Percentiles rank a stretch among this genome's conserved stretches.
Conservation (phyloP, 2,888 invertebrate species). For the Sarcophaga carnaria region DNA sequence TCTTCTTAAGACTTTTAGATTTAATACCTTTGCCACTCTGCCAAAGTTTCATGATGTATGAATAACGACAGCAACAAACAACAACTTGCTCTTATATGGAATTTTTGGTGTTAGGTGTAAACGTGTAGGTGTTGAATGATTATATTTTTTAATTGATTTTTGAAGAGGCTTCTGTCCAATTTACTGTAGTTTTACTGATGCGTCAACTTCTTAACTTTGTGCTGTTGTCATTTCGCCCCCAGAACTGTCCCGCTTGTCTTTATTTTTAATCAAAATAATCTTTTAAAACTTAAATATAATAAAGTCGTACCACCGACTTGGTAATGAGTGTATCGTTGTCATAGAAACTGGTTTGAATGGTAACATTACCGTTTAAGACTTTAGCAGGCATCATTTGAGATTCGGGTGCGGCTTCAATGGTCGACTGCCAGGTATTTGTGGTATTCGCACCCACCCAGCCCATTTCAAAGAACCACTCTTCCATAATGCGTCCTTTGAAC, state of each 20-base stretch:
- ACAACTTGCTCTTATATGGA: neutral
- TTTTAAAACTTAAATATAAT: conserved; percentile 88
- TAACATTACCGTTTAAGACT: conserved; percentile 97
- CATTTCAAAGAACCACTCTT: conserved; percentile 99
- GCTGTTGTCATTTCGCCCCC: neutral
- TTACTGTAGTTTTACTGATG: conserved; percentile 1
- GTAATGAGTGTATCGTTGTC: conserved; percentile 97
- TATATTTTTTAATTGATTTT: conserved; percentile 2
- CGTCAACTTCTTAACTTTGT: conserved; percentile 26
- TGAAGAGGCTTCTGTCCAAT: neutral
- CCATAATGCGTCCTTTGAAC: conserved; percentile 94
- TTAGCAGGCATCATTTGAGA: conserved; percentile 99
- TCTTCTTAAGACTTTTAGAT: neutral
- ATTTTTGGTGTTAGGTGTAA: conserved; percentile 26
- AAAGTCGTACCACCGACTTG: conserved; percentile 96
- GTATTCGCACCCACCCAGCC: conserved; percentile 99
- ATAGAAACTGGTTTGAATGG: conserved; percentile 98
- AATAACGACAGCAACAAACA: neutral
- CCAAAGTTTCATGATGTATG: conserved; percentile 17
- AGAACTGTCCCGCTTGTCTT: neutral
- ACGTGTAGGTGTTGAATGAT: conserved; percentile 36
- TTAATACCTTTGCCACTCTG: conserved; percentile 27
- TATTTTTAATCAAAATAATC: neutral
- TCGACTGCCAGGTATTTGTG: conserved; percentile 99
- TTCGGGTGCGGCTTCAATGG: conserved; percentile 99